Evolutionary conservation across 2,888 invertebrate genomes (phyloP).

Genomic region (Drosophila mimetica): DNA sequence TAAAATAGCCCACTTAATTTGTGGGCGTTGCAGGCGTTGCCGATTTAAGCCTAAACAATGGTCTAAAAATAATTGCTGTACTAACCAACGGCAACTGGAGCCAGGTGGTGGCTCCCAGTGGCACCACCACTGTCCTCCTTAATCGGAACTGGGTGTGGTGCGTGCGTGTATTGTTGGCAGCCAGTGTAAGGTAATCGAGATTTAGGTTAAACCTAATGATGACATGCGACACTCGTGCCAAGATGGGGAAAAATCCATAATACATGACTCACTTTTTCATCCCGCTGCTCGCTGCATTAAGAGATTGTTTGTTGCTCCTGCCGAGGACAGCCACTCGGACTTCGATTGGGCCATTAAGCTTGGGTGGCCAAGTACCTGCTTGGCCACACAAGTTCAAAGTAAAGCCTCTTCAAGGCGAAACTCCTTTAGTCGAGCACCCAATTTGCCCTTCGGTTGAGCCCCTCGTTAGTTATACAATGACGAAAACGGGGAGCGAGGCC

Average conservation of each 20-base stretch:
- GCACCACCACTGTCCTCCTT: slow-evolving; percentile 14
- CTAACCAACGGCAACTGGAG: slow-evolving; percentile 15
- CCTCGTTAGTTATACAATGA: slow-evolving; percentile 74
- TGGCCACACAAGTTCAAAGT: slow-evolving; percentile 65
- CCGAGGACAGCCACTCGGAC: slow-evolving; percentile 48
- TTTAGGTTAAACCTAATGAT: slow-evolving; percentile 79
- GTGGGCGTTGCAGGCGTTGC: slow-evolving; percentile 36
- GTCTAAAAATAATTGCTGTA: slow-evolving; percentile 43
- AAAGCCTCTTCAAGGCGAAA: slow-evolving; percentile 61
- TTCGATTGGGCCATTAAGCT: slow-evolving; percentile 42
- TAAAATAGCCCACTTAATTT: slow-evolving; percentile 18
- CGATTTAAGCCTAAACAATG: slow-evolving; percentile 38
- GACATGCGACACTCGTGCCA: slow-evolving; percentile 72
- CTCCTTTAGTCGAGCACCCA: slow-evolving; percentile 56
- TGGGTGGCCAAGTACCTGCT: slow-evolving; percentile 52
- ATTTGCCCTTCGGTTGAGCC: slow-evolving; percentile 56
- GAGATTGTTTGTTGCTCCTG: slow-evolving; percentile 52
- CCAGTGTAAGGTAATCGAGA: slow-evolving; percentile 67
- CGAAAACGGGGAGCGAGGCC: slow-evolving; percentile 30
- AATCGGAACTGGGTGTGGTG: slow-evolving; percentile 69
- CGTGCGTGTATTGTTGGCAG: slow-evolving; percentile 38
- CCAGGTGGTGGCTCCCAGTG: slow-evolving; percentile 21
- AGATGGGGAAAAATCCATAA: slow-evolving; percentile 67
- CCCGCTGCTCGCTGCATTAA: slow-evolving; percentile 7
- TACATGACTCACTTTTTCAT: slow-evolving; percentile 62